phyloP scores from a whole-genome alignment of 92 coral and sea anemone species.

The Zoanthus sansibaricus region DNA sequence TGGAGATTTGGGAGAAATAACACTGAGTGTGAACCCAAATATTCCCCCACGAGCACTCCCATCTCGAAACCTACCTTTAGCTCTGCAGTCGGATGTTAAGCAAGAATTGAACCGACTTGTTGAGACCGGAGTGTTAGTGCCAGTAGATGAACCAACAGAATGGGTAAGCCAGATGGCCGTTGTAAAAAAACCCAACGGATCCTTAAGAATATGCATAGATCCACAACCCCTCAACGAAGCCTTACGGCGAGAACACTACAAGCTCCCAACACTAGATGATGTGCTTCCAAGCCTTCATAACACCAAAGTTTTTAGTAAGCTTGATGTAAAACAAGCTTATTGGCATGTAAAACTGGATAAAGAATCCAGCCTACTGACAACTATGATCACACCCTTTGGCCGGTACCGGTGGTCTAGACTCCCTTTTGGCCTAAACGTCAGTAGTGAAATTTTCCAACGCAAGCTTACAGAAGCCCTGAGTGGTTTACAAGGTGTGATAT shows the following conservation, averaged over 20 bases:
- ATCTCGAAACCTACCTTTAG: not conserved
- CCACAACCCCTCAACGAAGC: not conserved
- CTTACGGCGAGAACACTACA: not conserved
- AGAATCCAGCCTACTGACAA: conserved; percentile 33
- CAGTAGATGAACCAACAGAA: conserved; percentile 38
- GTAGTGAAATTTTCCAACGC: no score
- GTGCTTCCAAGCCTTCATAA: not conserved
- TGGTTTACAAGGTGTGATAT: no score
- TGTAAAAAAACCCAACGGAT: not conserved
- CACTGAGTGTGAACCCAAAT: conserved; percentile 37
- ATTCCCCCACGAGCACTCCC: conserved; percentile 38
- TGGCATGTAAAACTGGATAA: conserved; percentile 33
- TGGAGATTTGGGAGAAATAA: conserved; percentile 63
- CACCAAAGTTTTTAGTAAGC: conserved; percentile 50
- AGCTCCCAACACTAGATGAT: not conserved
- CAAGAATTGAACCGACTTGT: conserved; percentile 52
- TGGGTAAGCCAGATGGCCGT: conserved; percentile 47
- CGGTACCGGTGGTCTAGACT: conserved; percentile 7
- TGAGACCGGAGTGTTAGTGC: conserved; percentile 55
- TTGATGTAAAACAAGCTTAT: conserved; percentile 1
- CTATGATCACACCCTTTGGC: conserved; percentile 63
- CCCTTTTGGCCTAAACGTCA: conserved; percentile 7
- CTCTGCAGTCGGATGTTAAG: not conserved
- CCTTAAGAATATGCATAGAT: no score
- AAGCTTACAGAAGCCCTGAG: no score